Evolutionary conservation across 1,140 invertebrate genomes (phyloP).

Genomic region (Andrena cerasifolii): DNA sequence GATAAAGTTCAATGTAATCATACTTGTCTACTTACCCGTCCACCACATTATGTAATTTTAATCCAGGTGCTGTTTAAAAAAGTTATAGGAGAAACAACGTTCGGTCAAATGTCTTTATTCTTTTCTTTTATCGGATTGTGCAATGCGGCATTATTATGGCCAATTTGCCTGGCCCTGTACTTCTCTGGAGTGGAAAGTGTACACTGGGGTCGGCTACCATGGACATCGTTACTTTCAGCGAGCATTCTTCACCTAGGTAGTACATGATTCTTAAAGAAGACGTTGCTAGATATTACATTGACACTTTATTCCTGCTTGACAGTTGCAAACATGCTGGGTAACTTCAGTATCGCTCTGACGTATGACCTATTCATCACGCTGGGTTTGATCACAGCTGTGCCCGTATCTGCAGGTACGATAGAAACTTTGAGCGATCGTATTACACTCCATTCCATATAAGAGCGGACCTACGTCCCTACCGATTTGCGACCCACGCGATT

Average conservation of each 20-base stretch:
- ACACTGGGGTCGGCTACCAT: slow-evolving; percentile 90
- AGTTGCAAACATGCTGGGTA: slow-evolving; percentile 95
- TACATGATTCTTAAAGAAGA: too few relatives aligned
- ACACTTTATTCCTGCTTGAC: slow-evolving; percentile 75
- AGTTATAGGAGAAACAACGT: slow-evolving; percentile 94
- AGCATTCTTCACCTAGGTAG: slow-evolving; percentile 90
- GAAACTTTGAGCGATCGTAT: too few relatives aligned
- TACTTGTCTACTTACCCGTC: too few relatives aligned
- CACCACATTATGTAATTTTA: slow-evolving; percentile 1
- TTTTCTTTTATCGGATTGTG: slow-evolving; percentile 93
- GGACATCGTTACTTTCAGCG: slow-evolving; percentile 90
- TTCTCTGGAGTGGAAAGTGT: slow-evolving; percentile 92
- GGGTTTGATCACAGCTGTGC: slow-evolving; percentile 94
- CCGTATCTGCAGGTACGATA: slow-evolving; percentile 92
- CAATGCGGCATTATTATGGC: slow-evolving; percentile 93
- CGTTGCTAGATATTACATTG: background rate
- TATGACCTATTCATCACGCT: slow-evolving; percentile 97
- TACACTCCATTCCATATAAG: too few relatives aligned
- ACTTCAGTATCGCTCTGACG: slow-evolving; percentile 94
- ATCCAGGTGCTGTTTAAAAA: slow-evolving; percentile 93
- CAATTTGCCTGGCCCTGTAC: slow-evolving; percentile 91
- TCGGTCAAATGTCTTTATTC: slow-evolving; percentile 93
- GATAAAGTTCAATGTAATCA: too few relatives aligned
- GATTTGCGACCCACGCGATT: too few relatives aligned
- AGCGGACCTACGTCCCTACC: too few relatives aligned